These are phyloP conservation scores for Coenonympha glycerion DNA, from an alignment of 2,888 invertebrate genomes.

Conservation along the genomic window DNA sequence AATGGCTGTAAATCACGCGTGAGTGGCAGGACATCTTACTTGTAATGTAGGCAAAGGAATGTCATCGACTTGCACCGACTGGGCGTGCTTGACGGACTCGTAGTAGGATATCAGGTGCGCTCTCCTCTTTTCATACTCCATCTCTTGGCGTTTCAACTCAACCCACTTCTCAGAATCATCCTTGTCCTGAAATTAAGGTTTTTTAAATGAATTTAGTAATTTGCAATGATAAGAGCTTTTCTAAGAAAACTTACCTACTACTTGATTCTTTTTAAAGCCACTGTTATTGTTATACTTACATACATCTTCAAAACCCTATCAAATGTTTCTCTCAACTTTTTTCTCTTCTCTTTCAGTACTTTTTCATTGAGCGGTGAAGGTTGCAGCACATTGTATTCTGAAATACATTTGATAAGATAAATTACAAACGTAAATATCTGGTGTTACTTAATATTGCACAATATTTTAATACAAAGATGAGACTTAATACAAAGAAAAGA, in stretches of 20 bases:
- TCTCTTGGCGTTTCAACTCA: conserved; percentile 91
- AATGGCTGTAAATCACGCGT: no score
- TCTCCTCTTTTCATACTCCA: conserved; percentile 93
- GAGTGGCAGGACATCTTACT: conserved; percentile 37
- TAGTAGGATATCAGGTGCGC: conserved; percentile 92
- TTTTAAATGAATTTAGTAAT: not conserved
- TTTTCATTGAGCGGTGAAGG: conserved; percentile 97
- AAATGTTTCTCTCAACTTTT: conserved; percentile 95
- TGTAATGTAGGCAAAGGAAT: conserved; percentile 89
- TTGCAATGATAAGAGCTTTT: no score
- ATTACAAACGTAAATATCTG: no score
- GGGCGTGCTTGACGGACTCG: conserved; percentile 96
- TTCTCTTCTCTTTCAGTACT: conserved; percentile 96
- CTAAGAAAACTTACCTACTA: no score
- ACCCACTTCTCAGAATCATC: conserved; percentile 96
- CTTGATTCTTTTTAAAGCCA: no score
- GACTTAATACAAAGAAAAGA: no score
- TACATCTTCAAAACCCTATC: conserved; percentile 95
- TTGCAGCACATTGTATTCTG: conserved; percentile 95
- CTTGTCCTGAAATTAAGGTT: conserved; percentile 90
- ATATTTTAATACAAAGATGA: no score
- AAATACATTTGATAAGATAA: conserved; percentile 26
- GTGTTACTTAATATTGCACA: no score
- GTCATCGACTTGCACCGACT: conserved; percentile 95
- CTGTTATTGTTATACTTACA: no score